Percentiles rank a stretch among this genome's conserved stretches.
phyloP scores from a whole-genome alignment of 2,797 vertebrate species.

The Chloroceryle inda region DNA sequence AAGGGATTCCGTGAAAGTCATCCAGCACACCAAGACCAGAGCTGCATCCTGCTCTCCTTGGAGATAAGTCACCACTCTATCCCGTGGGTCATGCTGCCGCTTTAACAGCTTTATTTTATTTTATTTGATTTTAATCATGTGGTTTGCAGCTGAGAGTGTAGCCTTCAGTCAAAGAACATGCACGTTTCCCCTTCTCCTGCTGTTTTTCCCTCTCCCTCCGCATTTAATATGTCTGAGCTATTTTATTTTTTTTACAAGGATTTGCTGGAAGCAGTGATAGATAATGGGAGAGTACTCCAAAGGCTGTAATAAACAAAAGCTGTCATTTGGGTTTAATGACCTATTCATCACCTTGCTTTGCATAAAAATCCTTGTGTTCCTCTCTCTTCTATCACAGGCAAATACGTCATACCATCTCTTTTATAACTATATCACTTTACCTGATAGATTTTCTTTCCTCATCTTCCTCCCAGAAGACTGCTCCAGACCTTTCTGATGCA shows the following conservation, averaged over 20 bases:
- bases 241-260: neutral
- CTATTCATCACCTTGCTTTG: neutral
- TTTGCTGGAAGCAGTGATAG: neutral
- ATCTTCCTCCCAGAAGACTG: neutral
- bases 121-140: neutral
- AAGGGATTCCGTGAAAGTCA: neutral
- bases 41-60: neutral
- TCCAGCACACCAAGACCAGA: accelerated
- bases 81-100: neutral
- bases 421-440: neutral
- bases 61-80: neutral
- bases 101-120: neutral
- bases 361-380: neutral
- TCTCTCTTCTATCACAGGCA: neutral
- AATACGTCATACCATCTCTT: neutral
- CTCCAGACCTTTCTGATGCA: neutral
- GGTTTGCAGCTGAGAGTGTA: neutral
- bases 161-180: neutral
- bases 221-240: neutral
- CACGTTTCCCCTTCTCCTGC: accelerated
- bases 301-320: neutral
- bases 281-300: neutral
- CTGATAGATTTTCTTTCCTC: neutral
- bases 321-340: neutral
- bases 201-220: neutral